Evolutionary conservation across 2,888 invertebrate species (phyloP).

Genomic region (Chorisops tibialis): DNA sequence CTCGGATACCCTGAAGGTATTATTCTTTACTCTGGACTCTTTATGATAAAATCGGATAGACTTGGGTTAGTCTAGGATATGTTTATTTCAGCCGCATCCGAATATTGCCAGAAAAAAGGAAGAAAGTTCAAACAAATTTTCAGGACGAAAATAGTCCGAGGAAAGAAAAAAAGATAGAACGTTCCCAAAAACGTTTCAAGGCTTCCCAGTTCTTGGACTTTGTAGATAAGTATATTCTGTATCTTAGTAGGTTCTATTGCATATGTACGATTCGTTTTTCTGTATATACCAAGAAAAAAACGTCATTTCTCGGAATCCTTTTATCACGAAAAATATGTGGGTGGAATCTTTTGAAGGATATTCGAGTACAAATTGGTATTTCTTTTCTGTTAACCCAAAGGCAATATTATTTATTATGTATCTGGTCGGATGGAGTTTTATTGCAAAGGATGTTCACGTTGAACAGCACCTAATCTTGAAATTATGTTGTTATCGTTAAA

Average conservation of each 20-base stretch:
- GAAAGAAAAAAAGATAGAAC: too few species aligned
- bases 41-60: conserved; percentile 10
- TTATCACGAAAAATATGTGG: conserved; percentile 1
- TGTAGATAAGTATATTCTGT: background rate
- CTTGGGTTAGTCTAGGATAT: conserved; percentile 4
- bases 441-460: too few species aligned
- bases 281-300: background rate
- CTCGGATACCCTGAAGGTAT: conserved; percentile 8
- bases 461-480: too few species aligned
- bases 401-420: background rate
- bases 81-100: conserved; percentile 9
- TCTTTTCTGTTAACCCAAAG: conserved; percentile 14
- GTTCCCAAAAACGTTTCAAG: conserved; percentile 9
- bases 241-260: too few species aligned
- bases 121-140: conserved; percentile 18
- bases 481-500: too few species aligned
- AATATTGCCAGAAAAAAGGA: background rate
- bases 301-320: background rate
- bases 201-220: conserved; percentile 1
- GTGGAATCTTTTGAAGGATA: background rate
- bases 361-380: conserved; percentile 1
- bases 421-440: too few species aligned
- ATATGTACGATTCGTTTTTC: background rate
- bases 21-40: conserved; percentile 8
- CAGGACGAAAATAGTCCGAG: background rate